These are phyloP conservation scores for Setophaga petechia DNA, from an alignment of 2,113 vertebrate genomes.

Conservation along the genomic window DNA sequence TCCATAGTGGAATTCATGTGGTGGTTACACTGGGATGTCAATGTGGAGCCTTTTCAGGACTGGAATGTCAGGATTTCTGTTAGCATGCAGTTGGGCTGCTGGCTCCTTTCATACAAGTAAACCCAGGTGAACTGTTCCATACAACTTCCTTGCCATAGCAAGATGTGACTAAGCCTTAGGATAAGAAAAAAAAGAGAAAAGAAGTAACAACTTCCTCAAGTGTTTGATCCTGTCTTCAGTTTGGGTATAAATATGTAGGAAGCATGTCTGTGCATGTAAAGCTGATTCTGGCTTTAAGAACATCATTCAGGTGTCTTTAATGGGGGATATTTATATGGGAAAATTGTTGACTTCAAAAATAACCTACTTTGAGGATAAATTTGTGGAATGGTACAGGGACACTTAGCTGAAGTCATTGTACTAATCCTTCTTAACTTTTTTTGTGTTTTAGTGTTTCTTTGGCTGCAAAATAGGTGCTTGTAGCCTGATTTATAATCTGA, in stretches of 20 bases:
- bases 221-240: neutral
- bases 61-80: neutral
- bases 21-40: neutral
- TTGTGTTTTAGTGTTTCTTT: neutral
- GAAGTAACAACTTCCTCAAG: neutral
- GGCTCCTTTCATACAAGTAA: neutral
- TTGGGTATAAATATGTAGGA: neutral
- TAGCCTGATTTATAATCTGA: neutral
- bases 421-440: neutral
- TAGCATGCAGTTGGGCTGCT: neutral
- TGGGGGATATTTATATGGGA: neutral
- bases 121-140: neutral
- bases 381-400: neutral
- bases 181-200: neutral
- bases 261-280: neutral
- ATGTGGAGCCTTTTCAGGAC: neutral
- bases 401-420: neutral
- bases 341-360: neutral
- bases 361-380: neutral
- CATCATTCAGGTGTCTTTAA: neutral
- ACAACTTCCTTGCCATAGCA: neutral
- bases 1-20: neutral
- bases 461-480: neutral
- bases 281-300: neutral
- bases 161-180: neutral